phyloP scores from a whole-genome alignment of 2,888 invertebrate species.

The Habrosyne pyritoides region DNA sequence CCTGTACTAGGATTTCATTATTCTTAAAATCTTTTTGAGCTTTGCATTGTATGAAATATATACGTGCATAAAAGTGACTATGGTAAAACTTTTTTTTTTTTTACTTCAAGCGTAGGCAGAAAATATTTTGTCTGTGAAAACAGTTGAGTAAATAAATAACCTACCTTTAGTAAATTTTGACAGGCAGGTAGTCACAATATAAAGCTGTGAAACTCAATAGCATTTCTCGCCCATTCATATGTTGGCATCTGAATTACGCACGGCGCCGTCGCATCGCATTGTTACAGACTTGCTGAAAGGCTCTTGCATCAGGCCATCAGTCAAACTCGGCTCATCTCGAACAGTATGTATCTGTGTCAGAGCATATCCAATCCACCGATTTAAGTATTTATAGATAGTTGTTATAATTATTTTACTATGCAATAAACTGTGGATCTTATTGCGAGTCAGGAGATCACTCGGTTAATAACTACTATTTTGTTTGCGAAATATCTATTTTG shows the following conservation, averaged over 20 bases:
- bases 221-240: neutral
- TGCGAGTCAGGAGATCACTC: neutral
- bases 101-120: too few relatives aligned
- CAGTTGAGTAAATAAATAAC: neutral
- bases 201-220: neutral
- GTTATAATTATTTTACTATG: neutral
- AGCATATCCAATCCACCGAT: constrained; percentile 9
- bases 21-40: too few relatives aligned
- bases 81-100: too few relatives aligned
- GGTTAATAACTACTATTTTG: neutral
- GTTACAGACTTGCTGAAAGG: constrained; percentile 9
- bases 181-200: neutral
- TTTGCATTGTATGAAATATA: neutral
- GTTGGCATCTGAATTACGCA: constrained; percentile 12
- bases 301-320: constrained; percentile 23
- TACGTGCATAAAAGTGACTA: too few relatives aligned
- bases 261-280: constrained; percentile 10
- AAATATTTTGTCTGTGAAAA: too few relatives aligned
- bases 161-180: neutral
- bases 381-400: neutral
- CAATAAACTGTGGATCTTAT: neutral
- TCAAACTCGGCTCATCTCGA: constrained; percentile 23
- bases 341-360: constrained; percentile 41
- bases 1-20: neutral
- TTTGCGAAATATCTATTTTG: neutral